Evolutionary conservation across 2,797 vertebrate genomes (phyloP).

Genomic region (Harpagifer antarcticus): DNA sequence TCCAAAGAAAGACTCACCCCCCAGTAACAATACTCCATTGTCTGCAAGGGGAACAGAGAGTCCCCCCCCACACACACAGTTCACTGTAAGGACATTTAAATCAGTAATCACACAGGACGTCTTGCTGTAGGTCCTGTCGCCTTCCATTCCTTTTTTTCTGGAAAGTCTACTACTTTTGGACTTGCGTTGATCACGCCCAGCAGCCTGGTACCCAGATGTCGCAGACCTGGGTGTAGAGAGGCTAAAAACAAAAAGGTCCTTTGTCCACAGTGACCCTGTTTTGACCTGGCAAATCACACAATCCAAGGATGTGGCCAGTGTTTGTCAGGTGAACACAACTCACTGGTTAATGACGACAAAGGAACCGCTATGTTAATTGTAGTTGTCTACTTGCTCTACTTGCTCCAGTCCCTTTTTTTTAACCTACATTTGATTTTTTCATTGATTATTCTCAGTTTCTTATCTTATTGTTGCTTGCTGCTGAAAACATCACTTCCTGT

Average conservation of each 20-base stretch:
- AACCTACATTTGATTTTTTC: conserved; percentile 27
- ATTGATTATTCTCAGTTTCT: conserved; percentile 2
- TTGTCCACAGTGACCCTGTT: conserved; percentile 36
- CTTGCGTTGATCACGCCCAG: conserved; percentile 32
- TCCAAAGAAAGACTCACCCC: conserved; percentile 47
- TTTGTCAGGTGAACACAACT: conserved; percentile 41
- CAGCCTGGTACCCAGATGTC: conserved; percentile 24
- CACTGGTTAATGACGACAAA: conserved; percentile 15
- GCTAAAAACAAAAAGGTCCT: conserved; percentile 43
- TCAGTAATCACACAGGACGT: conserved; percentile 45
- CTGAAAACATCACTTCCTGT: background rate
- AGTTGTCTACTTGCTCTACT: too few relatives aligned
- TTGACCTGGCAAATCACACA: conserved; percentile 34
- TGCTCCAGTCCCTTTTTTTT: too few relatives aligned
- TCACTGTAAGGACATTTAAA: conserved; percentile 70
- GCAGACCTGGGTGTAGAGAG: conserved; percentile 14
- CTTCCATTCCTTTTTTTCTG: conserved; percentile 38
- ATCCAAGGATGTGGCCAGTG: conserved; percentile 45
- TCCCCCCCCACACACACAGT: conserved; percentile 36
- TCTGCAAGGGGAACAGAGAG: conserved; percentile 64
- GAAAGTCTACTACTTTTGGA: conserved; percentile 15
- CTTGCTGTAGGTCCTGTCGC: conserved; percentile 37
- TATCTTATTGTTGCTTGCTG: background rate
- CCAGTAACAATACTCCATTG: conserved; percentile 77
- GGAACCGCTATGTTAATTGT: conserved; percentile 12